A percentile compares a stretch with the other conserved stretches of the same genome.
Conservation (phyloP, 1,140 invertebrate genomes). For the Ceratina calcarata region DNA sequence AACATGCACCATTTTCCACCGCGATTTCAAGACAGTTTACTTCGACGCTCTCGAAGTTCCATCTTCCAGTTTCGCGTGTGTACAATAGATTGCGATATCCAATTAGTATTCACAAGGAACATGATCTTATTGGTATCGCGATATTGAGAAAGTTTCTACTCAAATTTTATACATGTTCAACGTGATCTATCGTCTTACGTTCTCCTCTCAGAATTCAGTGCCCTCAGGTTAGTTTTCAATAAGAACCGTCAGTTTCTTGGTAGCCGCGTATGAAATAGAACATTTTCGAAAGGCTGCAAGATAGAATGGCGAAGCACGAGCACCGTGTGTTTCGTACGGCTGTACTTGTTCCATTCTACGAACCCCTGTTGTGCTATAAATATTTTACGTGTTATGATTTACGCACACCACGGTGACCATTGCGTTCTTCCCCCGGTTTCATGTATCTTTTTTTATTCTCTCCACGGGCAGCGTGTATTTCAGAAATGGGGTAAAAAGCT, state of each 20-base stretch:
- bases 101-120: neutral
- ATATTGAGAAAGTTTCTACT: neutral
- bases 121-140: neutral
- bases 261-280: constrained; percentile 34
- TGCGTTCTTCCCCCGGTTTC: constrained; percentile 49
- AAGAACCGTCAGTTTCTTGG: neutral
- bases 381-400: constrained; percentile 62
- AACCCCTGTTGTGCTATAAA: constrained; percentile 52
- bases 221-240: constrained; percentile 22
- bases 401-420: constrained; percentile 56
- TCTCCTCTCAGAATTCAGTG: neutral
- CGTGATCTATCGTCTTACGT: neutral
- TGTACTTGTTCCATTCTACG: constrained; percentile 43
- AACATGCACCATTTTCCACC: neutral
- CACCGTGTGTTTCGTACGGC: constrained; percentile 57
- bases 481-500: constrained; percentile 33
- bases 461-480: constrained; percentile 10
- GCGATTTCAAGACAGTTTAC: neutral
- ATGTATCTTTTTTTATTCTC: constrained; percentile 44
- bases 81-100: neutral
- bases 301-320: constrained; percentile 41
- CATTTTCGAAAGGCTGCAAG: constrained; percentile 34
- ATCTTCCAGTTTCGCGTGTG: neutral
- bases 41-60: neutral
- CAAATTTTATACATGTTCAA: neutral